Evolutionary conservation across 2,888 invertebrate genomes (phyloP).

Genomic region (Acrobasis consociella): DNA sequence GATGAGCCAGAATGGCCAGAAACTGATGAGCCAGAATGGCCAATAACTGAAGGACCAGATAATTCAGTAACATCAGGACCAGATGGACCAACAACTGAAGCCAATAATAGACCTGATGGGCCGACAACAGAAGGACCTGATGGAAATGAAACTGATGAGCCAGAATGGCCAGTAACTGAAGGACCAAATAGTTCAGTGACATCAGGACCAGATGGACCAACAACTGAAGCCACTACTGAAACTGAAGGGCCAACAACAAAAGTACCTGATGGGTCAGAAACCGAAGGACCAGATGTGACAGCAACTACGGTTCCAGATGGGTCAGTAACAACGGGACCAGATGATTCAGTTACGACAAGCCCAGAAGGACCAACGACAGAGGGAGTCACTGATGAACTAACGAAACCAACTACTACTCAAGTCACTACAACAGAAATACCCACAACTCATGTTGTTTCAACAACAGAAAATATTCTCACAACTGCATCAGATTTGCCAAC

Average conservation of each 20-base stretch:
- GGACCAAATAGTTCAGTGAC: not conserved
- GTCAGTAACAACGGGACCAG: not conserved
- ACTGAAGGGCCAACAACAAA: not conserved
- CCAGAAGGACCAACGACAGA: not conserved
- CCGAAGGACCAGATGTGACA: not conserved
- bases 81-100: constrained; percentile 4
- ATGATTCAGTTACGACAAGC: not conserved
- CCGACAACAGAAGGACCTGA: not conserved
- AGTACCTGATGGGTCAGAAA: not conserved
- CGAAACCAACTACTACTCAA: not conserved
- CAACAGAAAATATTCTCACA: not conserved
- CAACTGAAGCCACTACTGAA: not conserved
- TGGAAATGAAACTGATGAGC: too few relatives aligned
- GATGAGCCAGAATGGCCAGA: too few relatives aligned
- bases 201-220: not conserved
- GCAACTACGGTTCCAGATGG: too few relatives aligned
- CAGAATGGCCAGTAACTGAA: too few relatives aligned
- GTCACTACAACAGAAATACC: not conserved
- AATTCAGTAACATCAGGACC: constrained; percentile 20
- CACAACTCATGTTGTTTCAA: not conserved
- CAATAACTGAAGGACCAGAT: too few relatives aligned
- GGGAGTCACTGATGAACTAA: not conserved
- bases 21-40: too few relatives aligned
- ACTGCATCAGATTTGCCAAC: not conserved
- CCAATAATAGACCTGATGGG: constrained; percentile 1